Base-by-base conservation (phyloP, 2,113 vertebrate genomes). In the Dunckerocampus dactyliophorus region DNA sequence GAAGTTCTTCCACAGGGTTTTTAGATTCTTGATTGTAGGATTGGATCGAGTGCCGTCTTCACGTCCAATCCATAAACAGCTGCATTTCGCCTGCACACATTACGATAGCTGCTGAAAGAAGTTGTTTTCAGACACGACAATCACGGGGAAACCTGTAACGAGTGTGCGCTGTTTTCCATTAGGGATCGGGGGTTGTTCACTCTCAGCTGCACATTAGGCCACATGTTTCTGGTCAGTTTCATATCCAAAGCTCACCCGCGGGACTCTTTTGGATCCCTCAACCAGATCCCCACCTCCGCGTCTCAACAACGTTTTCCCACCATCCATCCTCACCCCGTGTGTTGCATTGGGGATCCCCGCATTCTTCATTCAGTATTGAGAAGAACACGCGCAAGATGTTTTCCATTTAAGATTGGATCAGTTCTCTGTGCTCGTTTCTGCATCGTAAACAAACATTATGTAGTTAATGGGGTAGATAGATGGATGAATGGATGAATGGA, bases 271-370 rank as follows among this genome's bases (percentile, higher is more conserved):
- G 51, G 10, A 69, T 70, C 62, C 73, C 76, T 75, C 50, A 77
- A 74, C 14, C 62, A 49, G 69, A 61, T 65, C 64, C 67, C 47
- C 12, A 12, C 17, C 47, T 59, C 37, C 8, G 49, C 22, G 47
- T 16, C 31, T 20, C 37, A 19, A 28, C 55, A 72, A 48, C 55
- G 79, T 56, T 66, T 85, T 87, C 77, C 82, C 85, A 83, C 56
- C 68, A 72, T 65, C 67, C 2, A 1, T 43, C 62, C 57, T 47
- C 64, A 62, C 8, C 8, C 68, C 57, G 69, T 1, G 21, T 16
- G 72, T 65, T 54, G 59, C 20, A 56, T 74, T 51, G 62, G 62
- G 77, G 53, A 62, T 62, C 76, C 56, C 69, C 73, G 11, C 63
- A 69, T 17, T 5, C 12, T 2, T 47, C 16, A 6, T 57, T 21